These are phyloP conservation scores for Nomada flava DNA, from an alignment of 2,888 invertebrate species.

Conservation along the genomic window DNA sequence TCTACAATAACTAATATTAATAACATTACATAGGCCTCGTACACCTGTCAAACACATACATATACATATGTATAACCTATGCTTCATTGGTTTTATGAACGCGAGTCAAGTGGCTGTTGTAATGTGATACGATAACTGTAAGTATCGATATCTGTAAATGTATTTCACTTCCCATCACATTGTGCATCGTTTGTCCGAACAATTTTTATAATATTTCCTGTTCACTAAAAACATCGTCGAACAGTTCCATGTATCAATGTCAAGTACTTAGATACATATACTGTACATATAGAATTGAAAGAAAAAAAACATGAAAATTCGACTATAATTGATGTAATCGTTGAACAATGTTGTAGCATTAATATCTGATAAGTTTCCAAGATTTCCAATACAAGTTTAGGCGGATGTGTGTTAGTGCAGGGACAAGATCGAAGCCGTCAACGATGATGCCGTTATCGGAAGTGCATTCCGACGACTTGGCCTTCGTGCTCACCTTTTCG, in stretches of 20 bases:
- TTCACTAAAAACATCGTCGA: not conserved
- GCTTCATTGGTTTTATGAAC: slow-evolving; percentile 7
- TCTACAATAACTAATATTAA: not conserved
- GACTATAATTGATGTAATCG: not conserved
- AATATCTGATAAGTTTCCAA: slow-evolving; percentile 32
- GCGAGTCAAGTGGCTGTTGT: slow-evolving; percentile 9
- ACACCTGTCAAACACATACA: slow-evolving; percentile 34
- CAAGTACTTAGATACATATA: not conserved
- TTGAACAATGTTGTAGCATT: not conserved
- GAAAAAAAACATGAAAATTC: not conserved
- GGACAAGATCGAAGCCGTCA: slow-evolving; percentile 50
- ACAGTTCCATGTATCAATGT: no score
- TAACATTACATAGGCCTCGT: not conserved
- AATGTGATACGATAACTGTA: slow-evolving; percentile 23
- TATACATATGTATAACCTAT: not conserved
- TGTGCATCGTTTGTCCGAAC: not conserved
- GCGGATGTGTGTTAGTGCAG: slow-evolving; percentile 8
- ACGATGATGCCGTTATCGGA: slow-evolving; percentile 62
- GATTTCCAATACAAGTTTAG: slow-evolving; percentile 19
- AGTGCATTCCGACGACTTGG: slow-evolving; percentile 57
- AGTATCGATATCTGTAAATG: not conserved
- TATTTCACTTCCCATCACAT: slow-evolving; percentile 1
- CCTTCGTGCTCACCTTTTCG: slow-evolving; percentile 77
- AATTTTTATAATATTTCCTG: not conserved
- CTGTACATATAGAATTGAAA: not conserved